Conservation (phyloP, 2,888 invertebrate species). For the Campaea margaritaria region DNA sequence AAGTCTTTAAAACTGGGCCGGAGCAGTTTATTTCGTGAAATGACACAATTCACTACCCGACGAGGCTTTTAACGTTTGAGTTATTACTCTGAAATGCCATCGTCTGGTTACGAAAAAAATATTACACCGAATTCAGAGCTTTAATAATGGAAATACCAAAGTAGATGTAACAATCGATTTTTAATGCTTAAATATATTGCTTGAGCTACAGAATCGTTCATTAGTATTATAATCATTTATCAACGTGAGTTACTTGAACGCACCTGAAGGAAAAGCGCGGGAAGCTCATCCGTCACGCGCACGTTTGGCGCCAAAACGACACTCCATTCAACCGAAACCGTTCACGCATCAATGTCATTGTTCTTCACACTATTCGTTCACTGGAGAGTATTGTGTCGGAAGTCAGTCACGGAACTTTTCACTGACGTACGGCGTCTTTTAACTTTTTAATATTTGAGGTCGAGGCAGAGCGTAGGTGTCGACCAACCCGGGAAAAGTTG, state of each 20-base stretch:
- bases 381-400: constrained; percentile 26
- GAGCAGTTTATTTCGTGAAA: constrained; percentile 65
- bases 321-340: constrained; percentile 61
- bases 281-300: constrained; percentile 77
- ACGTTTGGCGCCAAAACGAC: constrained; percentile 73
- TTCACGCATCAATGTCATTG: constrained; percentile 71
- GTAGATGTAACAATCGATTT: constrained; percentile 30
- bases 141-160: constrained; percentile 17
- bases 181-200: constrained; percentile 38
- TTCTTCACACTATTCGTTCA: constrained; percentile 36
- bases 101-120: constrained; percentile 42
- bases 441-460: constrained; percentile 45
- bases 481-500: constrained; percentile 77
- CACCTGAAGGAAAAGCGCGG: constrained; percentile 79
- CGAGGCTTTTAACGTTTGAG: constrained; percentile 52
- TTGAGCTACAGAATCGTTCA: constrained; percentile 49
- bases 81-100: constrained; percentile 44
- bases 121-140: constrained; percentile 22
- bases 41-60: constrained; percentile 60
- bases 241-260: constrained; percentile 69
- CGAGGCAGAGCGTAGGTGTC: constrained; percentile 64
- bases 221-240: constrained; percentile 58
- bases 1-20: constrained; percentile 67
- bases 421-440: constrained; percentile 25
- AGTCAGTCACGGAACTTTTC: constrained; percentile 25